Percentiles rank a stretch among this genome's conserved stretches.
Evolutionary conservation across 2,888 invertebrate species (phyloP).

Genomic region (Morpho helenor): DNA sequence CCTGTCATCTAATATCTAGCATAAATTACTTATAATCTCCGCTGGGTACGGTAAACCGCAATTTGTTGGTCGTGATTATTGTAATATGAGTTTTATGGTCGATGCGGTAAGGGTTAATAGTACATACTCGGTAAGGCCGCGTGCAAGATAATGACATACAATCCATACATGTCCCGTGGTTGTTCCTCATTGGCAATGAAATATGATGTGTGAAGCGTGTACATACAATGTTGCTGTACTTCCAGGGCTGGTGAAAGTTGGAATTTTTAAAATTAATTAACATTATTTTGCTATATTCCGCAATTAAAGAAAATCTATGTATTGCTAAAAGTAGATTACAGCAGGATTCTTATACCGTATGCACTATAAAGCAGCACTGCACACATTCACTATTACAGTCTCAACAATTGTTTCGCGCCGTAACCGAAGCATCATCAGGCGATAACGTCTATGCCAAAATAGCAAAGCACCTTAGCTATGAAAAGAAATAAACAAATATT

Average conservation of each 20-base stretch:
- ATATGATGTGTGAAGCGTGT: constrained; percentile 44
- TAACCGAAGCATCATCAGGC: too few species aligned
- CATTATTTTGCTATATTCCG: too few species aligned
- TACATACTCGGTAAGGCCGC: constrained; percentile 2
- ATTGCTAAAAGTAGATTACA: too few species aligned
- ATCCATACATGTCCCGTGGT: constrained; percentile 33
- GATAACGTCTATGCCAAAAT: too few species aligned
- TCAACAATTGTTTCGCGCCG: too few species aligned
- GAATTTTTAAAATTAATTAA: too few species aligned
- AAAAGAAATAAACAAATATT: too few species aligned
- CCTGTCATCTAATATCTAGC: constrained; percentile 29
- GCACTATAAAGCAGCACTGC: too few species aligned
- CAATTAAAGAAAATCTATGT: too few species aligned
- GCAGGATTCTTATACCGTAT: too few species aligned
- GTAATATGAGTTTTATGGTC: constrained; percentile 4
- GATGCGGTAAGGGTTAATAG: constrained; percentile 3
- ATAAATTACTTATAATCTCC: constrained; percentile 31
- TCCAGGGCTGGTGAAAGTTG: background rate
- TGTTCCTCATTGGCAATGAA: constrained; percentile 43
- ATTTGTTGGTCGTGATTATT: background rate
- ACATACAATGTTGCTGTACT: constrained; percentile 31
- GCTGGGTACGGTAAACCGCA: constrained; percentile 15
- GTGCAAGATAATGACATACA: constrained; percentile 45
- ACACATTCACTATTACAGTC: too few species aligned
- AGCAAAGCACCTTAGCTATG: too few species aligned